Percentiles rank a stretch among this genome's conserved stretches.
Evolutionary conservation across 1,140 invertebrate species (phyloP).

Genomic region (Schlechtendalia chinensis): DNA sequence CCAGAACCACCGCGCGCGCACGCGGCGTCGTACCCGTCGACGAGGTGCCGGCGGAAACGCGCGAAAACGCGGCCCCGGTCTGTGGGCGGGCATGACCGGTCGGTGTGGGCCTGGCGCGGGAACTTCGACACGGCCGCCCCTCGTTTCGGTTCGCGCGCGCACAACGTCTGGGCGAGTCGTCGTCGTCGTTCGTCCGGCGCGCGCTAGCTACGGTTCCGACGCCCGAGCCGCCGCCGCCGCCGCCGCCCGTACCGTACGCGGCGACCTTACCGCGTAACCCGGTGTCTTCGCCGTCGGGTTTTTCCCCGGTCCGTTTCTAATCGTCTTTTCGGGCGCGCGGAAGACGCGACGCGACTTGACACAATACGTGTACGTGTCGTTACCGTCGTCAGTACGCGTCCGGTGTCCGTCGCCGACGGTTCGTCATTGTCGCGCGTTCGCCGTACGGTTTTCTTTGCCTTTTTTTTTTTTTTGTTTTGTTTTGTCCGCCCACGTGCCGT

Average conservation of each 20-base stretch:
- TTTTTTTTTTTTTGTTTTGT: too few relatives aligned
- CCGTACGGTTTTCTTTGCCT: not conserved
- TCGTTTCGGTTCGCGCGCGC: conserved; percentile 9
- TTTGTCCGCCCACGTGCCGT: not conserved
- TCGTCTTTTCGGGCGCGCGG: not conserved
- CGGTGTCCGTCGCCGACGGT: not conserved
- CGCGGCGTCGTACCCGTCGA: not conserved
- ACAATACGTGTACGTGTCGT: too few relatives aligned
- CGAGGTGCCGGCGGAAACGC: not conserved
- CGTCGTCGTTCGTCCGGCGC: not conserved
- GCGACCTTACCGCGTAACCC: too few relatives aligned
- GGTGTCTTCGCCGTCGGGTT: too few relatives aligned
- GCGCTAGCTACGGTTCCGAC: too few relatives aligned
- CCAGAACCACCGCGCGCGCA: too few relatives aligned
- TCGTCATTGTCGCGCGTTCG: not conserved
- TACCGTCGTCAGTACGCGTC: conserved; percentile 22
- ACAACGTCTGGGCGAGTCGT: conserved; percentile 13
- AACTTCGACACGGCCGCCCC: conserved; percentile 29
- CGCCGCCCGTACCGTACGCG: not conserved
- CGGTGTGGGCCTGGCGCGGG: conserved; percentile 31
- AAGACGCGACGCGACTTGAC: not conserved
- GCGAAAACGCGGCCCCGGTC: too few relatives aligned
- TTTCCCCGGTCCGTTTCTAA: not conserved
- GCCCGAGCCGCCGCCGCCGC: not conserved
- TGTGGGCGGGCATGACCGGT: conserved; percentile 31